Conservation (phyloP, 2,113 vertebrate species). For the Clarias macrocephalus region DNA sequence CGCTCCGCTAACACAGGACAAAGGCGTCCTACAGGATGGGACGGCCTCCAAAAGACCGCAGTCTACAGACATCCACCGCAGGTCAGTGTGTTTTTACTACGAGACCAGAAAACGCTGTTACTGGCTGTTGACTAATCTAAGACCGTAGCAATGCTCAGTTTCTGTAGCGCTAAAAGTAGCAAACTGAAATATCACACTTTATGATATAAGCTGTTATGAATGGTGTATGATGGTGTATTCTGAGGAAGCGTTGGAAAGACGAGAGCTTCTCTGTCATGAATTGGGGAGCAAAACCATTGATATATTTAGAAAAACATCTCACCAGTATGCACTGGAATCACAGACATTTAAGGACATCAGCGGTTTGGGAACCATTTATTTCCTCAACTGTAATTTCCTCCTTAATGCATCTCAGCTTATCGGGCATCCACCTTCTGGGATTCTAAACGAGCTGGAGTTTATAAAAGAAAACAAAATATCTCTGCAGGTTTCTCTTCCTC, state of each 20-base stretch:
- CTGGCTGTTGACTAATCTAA: not conserved
- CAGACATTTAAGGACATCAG: constrained; percentile 20
- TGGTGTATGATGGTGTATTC: not conserved
- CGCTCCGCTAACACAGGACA: constrained; percentile 83
- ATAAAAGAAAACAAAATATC: constrained; percentile 11
- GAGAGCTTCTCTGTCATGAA: constrained; percentile 16
- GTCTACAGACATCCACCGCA: constrained; percentile 88
- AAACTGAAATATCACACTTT: not conserved
- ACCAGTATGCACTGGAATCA: constrained; percentile 3
- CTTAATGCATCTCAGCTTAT: constrained; percentile 24
- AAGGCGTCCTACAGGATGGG: constrained; percentile 84
- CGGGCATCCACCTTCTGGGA: constrained; percentile 17
- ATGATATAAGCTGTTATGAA: not conserved
- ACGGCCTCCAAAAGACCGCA: constrained; percentile 86
- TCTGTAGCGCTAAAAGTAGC: not conserved
- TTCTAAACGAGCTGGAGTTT: constrained; percentile 15
- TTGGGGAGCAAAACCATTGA: constrained; percentile 12
- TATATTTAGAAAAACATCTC: constrained; percentile 33
- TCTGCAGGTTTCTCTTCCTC: constrained; percentile 35
- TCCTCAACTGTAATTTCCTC: constrained; percentile 14
- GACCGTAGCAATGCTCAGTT: not conserved
- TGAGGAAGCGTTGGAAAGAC: not conserved
- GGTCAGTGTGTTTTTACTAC: constrained; percentile 70
- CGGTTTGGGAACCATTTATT: constrained; percentile 12
- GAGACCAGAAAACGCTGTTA: not conserved